A percentile compares a stretch with the other conserved stretches of the same genome.
These are phyloP conservation scores for Cephus pygmeus DNA, from an alignment of 2,888 invertebrate species.

Conservation along the genomic window DNA sequence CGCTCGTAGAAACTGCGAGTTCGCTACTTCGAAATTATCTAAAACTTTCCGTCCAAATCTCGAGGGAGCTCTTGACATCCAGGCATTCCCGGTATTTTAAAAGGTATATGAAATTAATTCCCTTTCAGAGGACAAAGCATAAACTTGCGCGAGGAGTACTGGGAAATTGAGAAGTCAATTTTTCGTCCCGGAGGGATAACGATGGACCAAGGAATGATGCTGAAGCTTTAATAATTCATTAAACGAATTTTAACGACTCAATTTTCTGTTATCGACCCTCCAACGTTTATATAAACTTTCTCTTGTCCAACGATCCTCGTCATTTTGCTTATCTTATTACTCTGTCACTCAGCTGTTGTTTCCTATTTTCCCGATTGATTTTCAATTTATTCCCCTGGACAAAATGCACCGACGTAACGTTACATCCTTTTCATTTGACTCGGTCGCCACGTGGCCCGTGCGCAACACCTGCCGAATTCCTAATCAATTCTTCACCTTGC, in stretches of 20 bases:
- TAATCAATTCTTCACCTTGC: neutral
- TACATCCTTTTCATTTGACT: neutral
- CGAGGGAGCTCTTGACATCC: slow-evolving; percentile 18
- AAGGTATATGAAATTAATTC: neutral
- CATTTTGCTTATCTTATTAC: neutral
- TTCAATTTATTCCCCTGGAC: neutral
- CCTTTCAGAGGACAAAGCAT: neutral
- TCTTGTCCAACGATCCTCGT: neutral
- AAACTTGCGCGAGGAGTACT: neutral
- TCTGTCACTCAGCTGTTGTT: neutral
- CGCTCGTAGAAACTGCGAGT: neutral
- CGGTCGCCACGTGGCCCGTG: neutral
- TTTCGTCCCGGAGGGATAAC: neutral
- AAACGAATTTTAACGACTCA: neutral
- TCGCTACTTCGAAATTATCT: slow-evolving; percentile 25
- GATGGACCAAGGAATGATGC: neutral
- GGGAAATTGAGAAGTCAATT: neutral
- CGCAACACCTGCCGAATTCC: neutral
- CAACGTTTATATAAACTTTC: neutral
- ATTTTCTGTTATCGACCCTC: neutral
- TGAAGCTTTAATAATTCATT: neutral
- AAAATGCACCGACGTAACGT: neutral
- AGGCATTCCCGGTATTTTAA: neutral
- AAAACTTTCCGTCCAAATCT: slow-evolving; percentile 29
- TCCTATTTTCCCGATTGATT: neutral